A percentile compares a stretch with the other conserved stretches of the same genome.
phyloP scores from a whole-genome alignment of 2,888 invertebrate genomes.

The Galerucella pusilla region DNA sequence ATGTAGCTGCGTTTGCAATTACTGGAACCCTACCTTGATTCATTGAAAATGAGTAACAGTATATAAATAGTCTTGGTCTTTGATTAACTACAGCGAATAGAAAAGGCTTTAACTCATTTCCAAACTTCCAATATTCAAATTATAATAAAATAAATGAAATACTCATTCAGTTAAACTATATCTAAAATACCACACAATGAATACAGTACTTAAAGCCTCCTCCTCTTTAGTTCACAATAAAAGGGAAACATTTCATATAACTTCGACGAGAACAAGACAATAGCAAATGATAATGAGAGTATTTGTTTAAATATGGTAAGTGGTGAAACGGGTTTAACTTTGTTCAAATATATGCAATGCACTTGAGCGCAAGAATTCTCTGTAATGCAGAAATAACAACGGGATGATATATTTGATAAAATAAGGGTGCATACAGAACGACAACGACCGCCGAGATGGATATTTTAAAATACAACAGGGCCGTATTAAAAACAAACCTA shows the following conservation, averaged over 20 bases:
- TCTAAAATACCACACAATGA: neutral
- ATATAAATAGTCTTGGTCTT: too few relatives aligned
- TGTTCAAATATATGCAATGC: slow-evolving; percentile 38
- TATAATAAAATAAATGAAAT: neutral
- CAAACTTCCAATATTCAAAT: too few relatives aligned
- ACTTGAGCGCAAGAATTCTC: slow-evolving; percentile 43
- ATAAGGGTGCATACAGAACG: slow-evolving; percentile 44
- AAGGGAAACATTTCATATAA: slow-evolving; percentile 1
- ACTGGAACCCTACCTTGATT: too few relatives aligned
- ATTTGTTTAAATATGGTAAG: slow-evolving; percentile 18
- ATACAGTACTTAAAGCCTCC: neutral
- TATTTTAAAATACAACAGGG: neutral
- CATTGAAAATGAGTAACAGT: too few relatives aligned
- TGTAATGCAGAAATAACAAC: slow-evolving; percentile 47
- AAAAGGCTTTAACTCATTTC: too few relatives aligned
- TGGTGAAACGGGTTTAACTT: slow-evolving; percentile 32
- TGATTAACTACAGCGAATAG: too few relatives aligned
- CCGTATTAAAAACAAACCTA: neutral
- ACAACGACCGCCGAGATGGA: neutral
- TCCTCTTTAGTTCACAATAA: neutral
- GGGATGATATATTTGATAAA: slow-evolving; percentile 47
- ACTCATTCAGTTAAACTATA: neutral
- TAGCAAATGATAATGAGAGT: slow-evolving; percentile 18
- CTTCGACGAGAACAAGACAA: slow-evolving; percentile 1
- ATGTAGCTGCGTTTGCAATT: too few relatives aligned